Base-by-base conservation (phyloP, 2,797 vertebrate species). In the Microctenopoma stevenorrisi region DNA sequence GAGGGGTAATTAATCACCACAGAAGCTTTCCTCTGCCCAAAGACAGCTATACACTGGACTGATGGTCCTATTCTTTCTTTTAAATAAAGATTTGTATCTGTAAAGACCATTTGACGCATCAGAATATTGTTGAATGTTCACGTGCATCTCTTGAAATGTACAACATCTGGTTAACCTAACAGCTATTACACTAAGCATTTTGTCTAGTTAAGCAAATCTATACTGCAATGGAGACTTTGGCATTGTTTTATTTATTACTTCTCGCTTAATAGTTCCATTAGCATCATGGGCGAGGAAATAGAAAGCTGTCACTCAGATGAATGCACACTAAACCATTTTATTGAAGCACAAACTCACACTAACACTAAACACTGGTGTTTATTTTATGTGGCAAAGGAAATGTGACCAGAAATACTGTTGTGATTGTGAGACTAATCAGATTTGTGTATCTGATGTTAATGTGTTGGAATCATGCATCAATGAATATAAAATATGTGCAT, bases 401-500 rank as follows among this genome's bases (percentile, higher is more conserved):
- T 18, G 18, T 47, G 22, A 7, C 40, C 13, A 35, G 7, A 72
- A 51, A 50, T 44, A 50, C 0, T 63, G 14, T 16, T 13, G 57
- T 33, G 46, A 28, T 30, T 4, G 4, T 40, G 13, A 15, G 8
- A 47, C 46, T 26, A 60, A 66, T 40, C 22, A 48, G 3, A 13
- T 14, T 14, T 42, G 13, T 42, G 12, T 5, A 53, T 42, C 4
- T 68, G 50, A 14, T 56, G 44, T 55, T 60, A 30, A 64, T 73
- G 54, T 38, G 15, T 47, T 43, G 16, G 47, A 61, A 67, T 64
- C 2, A 72, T 69, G 47, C 56, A 61, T 59, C 28, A 43, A 40
- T 87, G 38, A 78, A 67, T 78, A 61, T 64, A 56, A 66, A 49
- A 72, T 43, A 6, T 47, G 60, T 73, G 25, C 22, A 12, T 82